Evolutionary conservation across 2,888 invertebrate genomes (phyloP), one percentile per base, ranked within the genome.

Genomic region (Drosophila mercatorum): DNA sequence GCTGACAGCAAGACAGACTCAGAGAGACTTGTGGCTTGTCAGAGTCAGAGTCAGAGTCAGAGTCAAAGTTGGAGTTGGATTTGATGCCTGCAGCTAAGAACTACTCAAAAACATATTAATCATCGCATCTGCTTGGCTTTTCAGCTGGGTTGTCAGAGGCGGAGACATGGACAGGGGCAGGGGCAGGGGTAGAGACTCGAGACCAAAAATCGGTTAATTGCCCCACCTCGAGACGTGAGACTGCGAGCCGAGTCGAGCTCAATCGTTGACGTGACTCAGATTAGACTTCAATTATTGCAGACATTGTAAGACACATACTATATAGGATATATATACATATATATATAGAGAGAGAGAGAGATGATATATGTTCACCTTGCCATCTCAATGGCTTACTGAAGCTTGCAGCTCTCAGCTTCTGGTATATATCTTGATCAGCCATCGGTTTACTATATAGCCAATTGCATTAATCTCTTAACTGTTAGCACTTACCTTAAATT

Each of bases 91-190:
- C 80, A 83, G 86, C 83, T 36, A 79, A 67, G 74, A 81, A 76
- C 88, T 81, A 90, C 89, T 89, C 83, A 89, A 89, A 90, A 88
- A 79, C 86, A 80, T 81, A 89, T 89, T 90, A 89, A 89, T 89
- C 91, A 90, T 83, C 75, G 73, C 81, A 81, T 79, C 46, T 46
- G 46, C 46, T 26, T 46, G 26, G 26, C 46, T 46, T 46, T 26
- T 12, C 43, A 49, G 40, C 55, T 67, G 55, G 38, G 26, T 14
- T 38, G 49, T 56, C 64, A 63, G 70, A 43, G n/a, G 3, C n/a
- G 7, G n/a, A 7, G n/a, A 1, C 22, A 22, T 1, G 22, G 22
- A 2, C 46, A 61, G 52, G 41, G 64, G 47, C 51, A 8, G 41
- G 0, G 64, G 44, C 51, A 49, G 60, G 38, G 71, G 58, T n/a